Base-by-base conservation (phyloP, 1,140 invertebrate species). In the Drosophila lacteicornis region DNA sequence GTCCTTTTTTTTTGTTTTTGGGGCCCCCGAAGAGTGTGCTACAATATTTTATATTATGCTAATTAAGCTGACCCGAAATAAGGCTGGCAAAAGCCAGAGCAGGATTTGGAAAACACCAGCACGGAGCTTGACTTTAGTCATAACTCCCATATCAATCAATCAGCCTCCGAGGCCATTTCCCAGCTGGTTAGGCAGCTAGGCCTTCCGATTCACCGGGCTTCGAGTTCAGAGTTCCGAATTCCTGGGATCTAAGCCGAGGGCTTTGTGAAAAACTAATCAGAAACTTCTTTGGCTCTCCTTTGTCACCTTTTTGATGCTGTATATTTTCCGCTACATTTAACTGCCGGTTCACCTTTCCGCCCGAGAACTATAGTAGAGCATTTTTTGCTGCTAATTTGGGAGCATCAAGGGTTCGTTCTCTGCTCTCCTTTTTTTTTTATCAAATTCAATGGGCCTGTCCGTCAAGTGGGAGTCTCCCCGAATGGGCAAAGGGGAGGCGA, bases 311-410 rank as follows among this genome's bases (percentile, higher is more conserved):
- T 66, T 74, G 76, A 60, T 46, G 19, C 61, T 80, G 77, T 87
- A 80, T 57, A 74, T 83, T 88, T 88, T 67, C 81, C 83, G 66
- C 56, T 88, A 80, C 76, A 87, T 88, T 87, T 70, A 88, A 61
- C 84, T 61, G 76, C 47, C 76, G 67, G 63, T 83, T 87, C 80
- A 85, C 82, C 82, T 85, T 78, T 80, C 53, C 38, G 40, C 22
- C 38, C 67, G 25, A 73, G 50, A 68, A 66, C 68, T 79, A 57
- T 55, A 25, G 51, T 33, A 5, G 15, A 61, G 30, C 49, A 42
- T 63, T 60, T 61, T 69, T 63, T 62, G 47, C 17, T 80, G 80
- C 83, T 87, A 88, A 87, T 88, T 88, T 88, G 77, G 49, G 59
- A 46, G 84, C 83, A 80, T 70, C 42, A 49, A 38, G 71, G 75